A percentile compares a stretch with the other conserved stretches of the same genome.
Conservation (phyloP, 2,888 invertebrate genomes). For the Sarcophaga variegata region DNA sequence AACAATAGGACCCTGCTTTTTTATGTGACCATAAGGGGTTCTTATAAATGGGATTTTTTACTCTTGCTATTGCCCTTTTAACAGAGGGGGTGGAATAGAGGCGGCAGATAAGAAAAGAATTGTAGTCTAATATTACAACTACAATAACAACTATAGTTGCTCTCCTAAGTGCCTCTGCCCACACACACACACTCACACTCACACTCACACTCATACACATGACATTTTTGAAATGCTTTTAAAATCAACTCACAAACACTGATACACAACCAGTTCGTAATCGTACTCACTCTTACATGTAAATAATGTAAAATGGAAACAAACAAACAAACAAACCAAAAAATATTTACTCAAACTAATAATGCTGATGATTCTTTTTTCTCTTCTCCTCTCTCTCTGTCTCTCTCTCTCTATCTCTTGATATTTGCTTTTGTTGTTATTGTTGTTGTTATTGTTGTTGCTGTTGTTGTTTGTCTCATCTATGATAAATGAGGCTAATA, state of each 20-base stretch:
- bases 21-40: conserved; percentile 46
- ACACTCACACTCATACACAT: not conserved
- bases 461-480: conserved; percentile 54
- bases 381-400: not conserved
- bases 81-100: conserved; percentile 12
- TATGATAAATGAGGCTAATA: conserved; percentile 69
- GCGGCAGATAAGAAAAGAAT: too few species aligned
- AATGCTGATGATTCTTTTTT: conserved; percentile 8
- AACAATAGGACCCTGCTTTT: conserved; percentile 17
- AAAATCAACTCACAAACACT: conserved; percentile 12
- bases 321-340: not conserved
- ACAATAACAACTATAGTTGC: not conserved
- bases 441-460: conserved; percentile 27
- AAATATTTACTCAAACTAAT: conserved; percentile 48
- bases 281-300: not conserved
- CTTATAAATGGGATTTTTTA: conserved; percentile 40
- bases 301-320: too few species aligned
- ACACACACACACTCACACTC: not conserved
- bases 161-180: not conserved
- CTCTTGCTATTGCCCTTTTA: not conserved
- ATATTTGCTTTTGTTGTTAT: too few species aligned
- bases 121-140: not conserved
- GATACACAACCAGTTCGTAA: not conserved
- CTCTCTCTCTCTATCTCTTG: too few species aligned
- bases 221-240: conserved; percentile 15